phyloP scores from a whole-genome alignment of 2,113 vertebrate genomes.

The Geococcyx californianus region DNA sequence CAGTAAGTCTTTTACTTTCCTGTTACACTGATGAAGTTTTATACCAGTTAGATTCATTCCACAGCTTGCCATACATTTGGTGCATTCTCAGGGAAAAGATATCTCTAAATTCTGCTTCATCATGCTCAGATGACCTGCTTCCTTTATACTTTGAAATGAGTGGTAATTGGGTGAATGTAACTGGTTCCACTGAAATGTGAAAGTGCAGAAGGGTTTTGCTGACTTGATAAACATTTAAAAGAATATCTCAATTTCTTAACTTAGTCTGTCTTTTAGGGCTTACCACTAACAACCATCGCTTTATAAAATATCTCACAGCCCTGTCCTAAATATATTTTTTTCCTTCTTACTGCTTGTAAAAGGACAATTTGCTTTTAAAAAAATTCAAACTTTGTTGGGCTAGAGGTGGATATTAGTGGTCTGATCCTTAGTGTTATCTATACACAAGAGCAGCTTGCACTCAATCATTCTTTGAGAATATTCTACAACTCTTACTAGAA shows the following conservation, averaged over 20 bases:
- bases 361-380: neutral
- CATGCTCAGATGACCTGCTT: neutral
- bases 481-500: neutral
- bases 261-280: neutral
- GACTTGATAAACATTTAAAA: neutral
- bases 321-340: neutral
- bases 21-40: neutral
- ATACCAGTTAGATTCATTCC: neutral
- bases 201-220: neutral
- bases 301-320: neutral
- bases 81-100: neutral
- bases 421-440: neutral
- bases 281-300: neutral
- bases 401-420: neutral
- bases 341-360: neutral
- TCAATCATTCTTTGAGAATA: neutral
- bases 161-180: neutral
- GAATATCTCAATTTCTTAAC: neutral
- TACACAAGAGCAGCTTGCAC: neutral
- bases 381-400: neutral
- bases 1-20: neutral
- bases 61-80: neutral
- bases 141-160: neutral
- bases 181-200: neutral
- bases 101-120: neutral